These are phyloP conservation scores for Prionailurus viverrinus DNA, from an alignment of 2,113 vertebrate genomes.

Conservation along the genomic window DNA sequence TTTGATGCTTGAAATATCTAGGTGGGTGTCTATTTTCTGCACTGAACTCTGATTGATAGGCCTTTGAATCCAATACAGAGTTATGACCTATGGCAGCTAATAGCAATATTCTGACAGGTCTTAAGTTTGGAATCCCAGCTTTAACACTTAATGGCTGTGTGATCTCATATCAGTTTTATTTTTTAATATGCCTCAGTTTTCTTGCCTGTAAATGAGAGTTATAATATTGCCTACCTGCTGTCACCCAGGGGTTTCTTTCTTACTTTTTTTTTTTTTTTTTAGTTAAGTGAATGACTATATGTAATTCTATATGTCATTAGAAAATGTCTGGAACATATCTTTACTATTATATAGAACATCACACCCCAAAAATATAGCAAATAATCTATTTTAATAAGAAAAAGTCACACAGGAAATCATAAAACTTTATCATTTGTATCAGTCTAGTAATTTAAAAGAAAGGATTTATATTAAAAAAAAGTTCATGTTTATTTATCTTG, in stretches of 20 bases:
- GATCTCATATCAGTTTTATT: background rate
- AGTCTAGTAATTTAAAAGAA: background rate
- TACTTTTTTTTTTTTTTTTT: background rate
- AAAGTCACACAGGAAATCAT: background rate
- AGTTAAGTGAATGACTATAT: background rate
- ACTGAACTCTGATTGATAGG: background rate
- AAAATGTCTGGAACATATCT: background rate
- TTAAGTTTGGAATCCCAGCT: background rate
- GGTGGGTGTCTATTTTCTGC: background rate
- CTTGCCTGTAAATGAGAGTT: background rate
- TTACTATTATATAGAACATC: background rate
- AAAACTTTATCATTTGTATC: background rate
- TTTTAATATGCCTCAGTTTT: background rate
- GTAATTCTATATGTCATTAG: background rate
- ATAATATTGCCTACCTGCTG: background rate
- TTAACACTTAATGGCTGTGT: background rate
- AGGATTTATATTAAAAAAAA: conserved; percentile 20
- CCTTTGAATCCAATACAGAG: background rate
- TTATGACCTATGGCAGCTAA: background rate
- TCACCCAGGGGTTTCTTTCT: background rate
- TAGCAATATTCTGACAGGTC: background rate
- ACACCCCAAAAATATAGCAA: background rate
- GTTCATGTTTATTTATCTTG: too few relatives aligned
- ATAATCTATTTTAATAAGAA: conserved; percentile 44
- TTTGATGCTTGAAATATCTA: background rate